phyloP scores from a whole-genome alignment of 2,888 invertebrate genomes.

The Nymphalis c-album region DNA sequence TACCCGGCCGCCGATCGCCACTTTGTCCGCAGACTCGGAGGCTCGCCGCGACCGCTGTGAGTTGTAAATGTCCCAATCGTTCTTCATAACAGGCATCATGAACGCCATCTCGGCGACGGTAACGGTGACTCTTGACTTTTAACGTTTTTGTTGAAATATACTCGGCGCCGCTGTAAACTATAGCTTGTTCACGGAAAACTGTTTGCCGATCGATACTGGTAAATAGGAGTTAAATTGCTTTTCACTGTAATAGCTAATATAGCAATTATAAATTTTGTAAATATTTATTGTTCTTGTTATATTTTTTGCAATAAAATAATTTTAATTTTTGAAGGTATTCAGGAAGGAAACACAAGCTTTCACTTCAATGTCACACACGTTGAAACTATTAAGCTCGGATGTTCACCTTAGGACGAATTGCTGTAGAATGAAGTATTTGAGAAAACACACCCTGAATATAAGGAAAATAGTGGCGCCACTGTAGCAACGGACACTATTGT shows the following conservation, averaged over 20 bases:
- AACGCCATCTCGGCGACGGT: constrained; percentile 89
- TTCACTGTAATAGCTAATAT: constrained; percentile 44
- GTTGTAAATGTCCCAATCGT: constrained; percentile 96
- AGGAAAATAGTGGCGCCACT: constrained; percentile 78
- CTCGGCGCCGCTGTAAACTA: constrained; percentile 55
- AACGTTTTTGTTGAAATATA: constrained; percentile 70
- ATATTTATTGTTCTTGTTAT: constrained; percentile 40
- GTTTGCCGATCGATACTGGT: constrained; percentile 56
- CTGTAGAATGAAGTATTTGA: constrained; percentile 77
- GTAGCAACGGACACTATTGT: constrained; percentile 53
- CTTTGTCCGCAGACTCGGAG: constrained; percentile 84
- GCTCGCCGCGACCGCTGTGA: constrained; percentile 88
- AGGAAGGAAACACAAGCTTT: constrained; percentile 53
- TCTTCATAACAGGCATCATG: constrained; percentile 97
- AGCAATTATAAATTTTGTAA: not conserved
- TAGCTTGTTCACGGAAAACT: constrained; percentile 37
- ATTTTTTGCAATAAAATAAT: constrained; percentile 43
- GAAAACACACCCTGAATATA: constrained; percentile 79
- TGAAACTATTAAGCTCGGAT: constrained; percentile 61
- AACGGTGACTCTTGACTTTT: constrained; percentile 67
- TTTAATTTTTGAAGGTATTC: constrained; percentile 38
- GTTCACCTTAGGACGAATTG: constrained; percentile 78
- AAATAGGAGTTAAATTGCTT: constrained; percentile 37
- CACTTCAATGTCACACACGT: constrained; percentile 74
- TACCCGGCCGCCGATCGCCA: constrained; percentile 46